Evolutionary conservation across 2,113 vertebrate genomes (phyloP), one percentile per base, ranked within the genome.

Genomic region (Eidolon helvum): DNA sequence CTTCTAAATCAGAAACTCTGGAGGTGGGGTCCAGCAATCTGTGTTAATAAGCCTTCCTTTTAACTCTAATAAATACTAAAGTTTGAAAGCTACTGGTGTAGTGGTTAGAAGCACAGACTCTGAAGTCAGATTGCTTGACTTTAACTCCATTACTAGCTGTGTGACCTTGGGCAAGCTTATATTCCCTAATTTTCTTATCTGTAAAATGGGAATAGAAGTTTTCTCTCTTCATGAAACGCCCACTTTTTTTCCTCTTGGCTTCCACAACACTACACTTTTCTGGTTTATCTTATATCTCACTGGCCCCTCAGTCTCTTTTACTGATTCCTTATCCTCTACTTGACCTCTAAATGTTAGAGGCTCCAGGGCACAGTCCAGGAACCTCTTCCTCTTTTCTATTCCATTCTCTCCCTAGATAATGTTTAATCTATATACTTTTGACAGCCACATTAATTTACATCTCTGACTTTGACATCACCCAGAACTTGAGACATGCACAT

Each of bases 1-100:
- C 7, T 68, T 95, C 40, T 87, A 77, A 95, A 87, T 86, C 48
- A 77, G 68, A 87, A 87, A 72, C 10, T 82, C 74, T 87, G 50
- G 63, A 71, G 19, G 14, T 57, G 16, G 59, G 40, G 19, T 7
- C 43, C 48, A 45, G 26, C 14, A 87, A 33, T 82, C 30, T 93
- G 28, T 94, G 43, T 84, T 57, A 91, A 63, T 5, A 87, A 85
- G 14, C 5, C 40, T 21, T 84, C 59, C 35, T 74, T 3, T 15
- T 86, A 40, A 80, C 72, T 72, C 71, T 80, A 43, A 80, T 57
- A 71, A 82, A 68, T 48, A 63, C 11, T 21, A 59, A 55, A 85
- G 10, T 59, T 88, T 75, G 71, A 88, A n/a, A 89, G n/a, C 22
- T 35, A 50, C 61, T 59, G 14, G 18, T 40, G 4, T 57, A 88